Percentiles rank a stretch among this genome's conserved stretches.
These are phyloP conservation scores for Cygnus atratus DNA, from an alignment of 2,113 vertebrate genomes.

Conservation along the genomic window DNA sequence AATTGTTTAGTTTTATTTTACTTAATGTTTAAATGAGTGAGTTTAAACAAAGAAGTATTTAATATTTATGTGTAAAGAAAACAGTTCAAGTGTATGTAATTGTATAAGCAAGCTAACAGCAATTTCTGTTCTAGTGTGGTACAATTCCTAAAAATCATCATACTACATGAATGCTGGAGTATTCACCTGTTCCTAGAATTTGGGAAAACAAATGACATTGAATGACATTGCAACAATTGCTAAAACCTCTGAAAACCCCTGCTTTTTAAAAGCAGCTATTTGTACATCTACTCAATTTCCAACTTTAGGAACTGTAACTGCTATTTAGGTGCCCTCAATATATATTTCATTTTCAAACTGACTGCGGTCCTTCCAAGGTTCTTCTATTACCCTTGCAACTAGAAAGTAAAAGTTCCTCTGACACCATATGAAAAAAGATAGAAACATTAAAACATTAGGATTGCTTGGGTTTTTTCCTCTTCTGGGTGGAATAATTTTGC, in stretches of 20 bases:
- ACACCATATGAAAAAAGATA: neutral
- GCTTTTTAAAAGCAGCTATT: neutral
- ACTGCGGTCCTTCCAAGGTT: neutral
- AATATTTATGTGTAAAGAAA: slow-evolving; percentile 17
- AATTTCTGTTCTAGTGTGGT: neutral
- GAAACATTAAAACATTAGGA: neutral
- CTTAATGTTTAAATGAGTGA: neutral
- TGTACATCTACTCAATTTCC: neutral
- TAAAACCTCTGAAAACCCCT: neutral
- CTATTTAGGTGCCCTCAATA: neutral
- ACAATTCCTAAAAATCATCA: neutral
- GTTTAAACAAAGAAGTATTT: slow-evolving; percentile 2
- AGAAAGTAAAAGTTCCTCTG: neutral
- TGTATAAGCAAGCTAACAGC: neutral
- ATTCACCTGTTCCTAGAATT: neutral
- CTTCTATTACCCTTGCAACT: neutral
- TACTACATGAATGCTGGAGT: neutral
- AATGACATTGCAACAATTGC: neutral
- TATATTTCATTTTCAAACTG: neutral
- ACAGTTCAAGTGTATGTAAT: neutral
- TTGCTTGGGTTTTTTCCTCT: neutral
- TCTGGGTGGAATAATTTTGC: neutral
- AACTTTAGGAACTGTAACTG: neutral
- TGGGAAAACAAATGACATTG: neutral
- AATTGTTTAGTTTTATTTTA: neutral